Evolutionary conservation across 2,888 invertebrate genomes (phyloP), one percentile per base, ranked within the genome.

Genomic region (Microplitis deprimator): DNA sequence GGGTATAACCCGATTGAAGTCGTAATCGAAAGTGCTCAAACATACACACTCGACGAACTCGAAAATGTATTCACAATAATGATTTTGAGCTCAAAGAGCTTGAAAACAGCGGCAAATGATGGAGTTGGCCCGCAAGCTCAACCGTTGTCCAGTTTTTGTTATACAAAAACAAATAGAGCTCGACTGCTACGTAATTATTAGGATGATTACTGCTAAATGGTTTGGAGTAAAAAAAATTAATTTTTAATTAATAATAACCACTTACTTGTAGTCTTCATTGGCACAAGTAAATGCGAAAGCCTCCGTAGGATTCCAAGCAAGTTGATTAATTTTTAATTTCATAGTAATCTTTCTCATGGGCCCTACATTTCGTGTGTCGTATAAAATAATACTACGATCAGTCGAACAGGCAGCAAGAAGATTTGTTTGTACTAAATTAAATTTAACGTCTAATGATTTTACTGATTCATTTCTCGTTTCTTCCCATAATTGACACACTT

Each of bases 241-340:
- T 20, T 20, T 1, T 20, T 20, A 20, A 20, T 20, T 20, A 20
- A 20, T 20, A 20, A 1, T 20, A 20, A 73, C 39, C 4, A 91
- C 93, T 92, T 91, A 99, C 98, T 98, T 98, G 90, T 97, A 98
- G 91, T 99, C 99, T 91, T 99, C 99, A 92, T 95, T 99, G 16
- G 99, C 99, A 67, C 95, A 96, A 6, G 98, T 98, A 86, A 99
- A 99, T 81, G 95, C 94, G 87, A 95, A 98, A 0, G 99, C 97
- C 90, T 99, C 99, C 97, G 99, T 98, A 0, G 99, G 99, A 92
- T 99, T 99, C 99, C 99, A 99, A 1, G 95, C 93, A n/a, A 99
- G 87, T 77, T 95, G 94, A 91, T 99, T 99, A 8, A 96, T 94
- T 82, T 95, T 93, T 87, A 99, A 91, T 83, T 95, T 95, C 92